Conservation (phyloP, 2,797 vertebrate genomes). For the Antrozous pallidus region DNA sequence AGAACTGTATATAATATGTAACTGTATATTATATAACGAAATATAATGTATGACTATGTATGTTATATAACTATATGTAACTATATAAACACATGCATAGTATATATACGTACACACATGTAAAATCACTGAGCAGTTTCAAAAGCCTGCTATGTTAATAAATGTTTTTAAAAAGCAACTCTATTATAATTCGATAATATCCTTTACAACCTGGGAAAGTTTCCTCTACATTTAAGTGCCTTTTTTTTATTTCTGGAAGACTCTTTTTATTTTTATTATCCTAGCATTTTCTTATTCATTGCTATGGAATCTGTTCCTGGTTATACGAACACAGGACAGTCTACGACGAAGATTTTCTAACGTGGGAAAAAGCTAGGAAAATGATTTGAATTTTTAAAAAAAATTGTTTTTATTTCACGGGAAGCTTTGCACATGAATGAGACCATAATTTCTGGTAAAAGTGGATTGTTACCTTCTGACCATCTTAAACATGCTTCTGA, state of each 20-base stretch:
- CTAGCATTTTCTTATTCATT: conserved; percentile 16
- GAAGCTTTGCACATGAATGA: neutral
- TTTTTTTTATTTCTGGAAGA: neutral
- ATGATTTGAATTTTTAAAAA: neutral
- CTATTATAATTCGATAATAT: neutral
- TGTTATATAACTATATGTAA: neutral
- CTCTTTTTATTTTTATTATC: neutral
- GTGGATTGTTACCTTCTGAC: neutral
- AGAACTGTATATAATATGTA: too few species aligned
- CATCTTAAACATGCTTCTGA: neutral
- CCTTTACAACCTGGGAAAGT: neutral
- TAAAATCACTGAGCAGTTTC: neutral
- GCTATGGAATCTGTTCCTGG: neutral
- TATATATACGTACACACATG: too few species aligned
- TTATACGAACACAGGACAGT: neutral
- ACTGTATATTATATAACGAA: too few species aligned
- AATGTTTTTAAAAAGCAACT: neutral
- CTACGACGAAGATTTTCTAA: neutral
- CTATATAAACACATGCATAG: neutral
- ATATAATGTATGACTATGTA: too few species aligned
- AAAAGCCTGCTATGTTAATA: neutral
- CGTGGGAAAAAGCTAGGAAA: neutral
- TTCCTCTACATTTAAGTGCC: neutral
- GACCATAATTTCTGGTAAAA: neutral
- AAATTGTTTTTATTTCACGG: neutral